Evolutionary conservation across 1,140 invertebrate genomes (phyloP), one percentile per base, ranked within the genome.

Genomic region (Heliconius congener): DNA sequence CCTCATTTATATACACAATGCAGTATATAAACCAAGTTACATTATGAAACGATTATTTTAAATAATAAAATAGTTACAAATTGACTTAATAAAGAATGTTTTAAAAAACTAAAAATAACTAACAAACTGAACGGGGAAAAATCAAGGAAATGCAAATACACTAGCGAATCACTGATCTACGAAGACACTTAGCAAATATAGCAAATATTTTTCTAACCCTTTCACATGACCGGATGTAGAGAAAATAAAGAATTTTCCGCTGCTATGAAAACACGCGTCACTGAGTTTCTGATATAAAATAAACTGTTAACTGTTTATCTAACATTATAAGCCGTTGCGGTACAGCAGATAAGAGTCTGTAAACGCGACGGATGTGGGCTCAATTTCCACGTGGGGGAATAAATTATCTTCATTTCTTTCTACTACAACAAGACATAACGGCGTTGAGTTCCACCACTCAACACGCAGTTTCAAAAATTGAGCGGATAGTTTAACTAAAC

Each of bases 221-320:
- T 77, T 71, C 71, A 76, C 50, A 19, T 37, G 79, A 76, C 37
- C 46, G 74, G 46, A 80, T 39, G 27, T 18, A 78, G 55, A 71
- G 77, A 77, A 78, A 73, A 60, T 78, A 78, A 74, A 78, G 77
- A 78, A 74, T 78, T 78, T 74, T 78, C 77, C 73, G 42, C 42
- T 50, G 42, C 46, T 46, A 55, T 72, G 42, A 77, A 46, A 70
- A 78, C 42, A 42, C 72, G 50, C 27, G 27, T n/a, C 55, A 73
- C 19, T 30, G 46, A 55, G 30, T n/a, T 77, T 77, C 39, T 34
- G n/a, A 34, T 74, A 6, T 76, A 46, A 60, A 73, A 78, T 55
- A 73, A 55, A 78, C 50, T 57, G 37, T 74, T 30, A 52, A 16
- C 52, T 39, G 60, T 66, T 66, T 66, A 30, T 66, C 9, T 66